Evolutionary conservation across 2,888 invertebrate genomes (phyloP), one percentile per base, ranked within the genome.

Genomic region (Parthenolecanium corni): DNA sequence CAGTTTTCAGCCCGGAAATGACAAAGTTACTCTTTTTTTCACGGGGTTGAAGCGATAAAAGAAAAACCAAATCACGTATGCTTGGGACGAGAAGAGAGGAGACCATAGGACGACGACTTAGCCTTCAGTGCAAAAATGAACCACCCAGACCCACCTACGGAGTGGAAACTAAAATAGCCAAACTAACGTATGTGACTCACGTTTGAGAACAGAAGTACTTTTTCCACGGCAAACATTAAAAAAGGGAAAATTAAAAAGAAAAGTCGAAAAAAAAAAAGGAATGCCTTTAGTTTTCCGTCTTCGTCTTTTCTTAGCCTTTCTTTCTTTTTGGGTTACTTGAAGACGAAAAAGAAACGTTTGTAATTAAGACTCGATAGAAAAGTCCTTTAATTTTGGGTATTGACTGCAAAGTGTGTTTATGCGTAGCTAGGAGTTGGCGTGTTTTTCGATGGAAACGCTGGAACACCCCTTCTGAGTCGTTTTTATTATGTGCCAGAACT

Each of bases 341-440:
- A 16, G 40, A 16, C 31, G 58, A 58, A 49, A 47, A 36, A 38
- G 49, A 58, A 58, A 58, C 31, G 49, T 31, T 58, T 49, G 58
- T 58, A 58, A 58, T 58, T 58, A 58, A 58, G 58, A 58, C 58
- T 49, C 58, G 58, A 58, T 58, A 58, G 58, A 58, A 58, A 58
- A 58, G 58, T 58, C 58, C 58, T 58, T 58, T 58, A 58, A 58
- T 58, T 58, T 58, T 49, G 21, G 31, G 31, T 31, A 31, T 31
- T 31, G 31, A 31, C 31, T 31, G 31, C 31, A 31, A 31, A 31
- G 31, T 31, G 31, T 31, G 31, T 31, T 31, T 31, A 31, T 31
- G 31, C 31, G 31, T 4, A 4, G 31, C 9, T 31, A 9, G 31
- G 5, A 31, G 31, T 9, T 9, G 31, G 5, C 31, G 31, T 31